A percentile compares a stretch with the other conserved stretches of the same genome.
Conservation (phyloP, 2,797 vertebrate species). For the Hirundo rustica region DNA sequence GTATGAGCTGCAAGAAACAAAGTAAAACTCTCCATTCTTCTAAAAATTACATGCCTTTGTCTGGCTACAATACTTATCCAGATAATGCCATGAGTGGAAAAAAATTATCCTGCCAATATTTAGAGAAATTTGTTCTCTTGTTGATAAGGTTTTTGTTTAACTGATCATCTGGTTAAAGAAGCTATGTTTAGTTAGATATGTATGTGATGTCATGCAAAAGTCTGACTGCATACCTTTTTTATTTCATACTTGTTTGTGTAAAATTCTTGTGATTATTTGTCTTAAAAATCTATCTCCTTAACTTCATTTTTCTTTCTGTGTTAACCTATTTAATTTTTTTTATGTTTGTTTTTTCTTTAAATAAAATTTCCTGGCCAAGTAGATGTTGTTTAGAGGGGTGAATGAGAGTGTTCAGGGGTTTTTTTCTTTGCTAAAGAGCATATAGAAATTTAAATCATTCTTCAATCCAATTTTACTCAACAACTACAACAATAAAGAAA, state of each 20-base stretch:
- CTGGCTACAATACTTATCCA: neutral
- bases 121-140: neutral
- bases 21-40: neutral
- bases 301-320: neutral
- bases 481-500: neutral
- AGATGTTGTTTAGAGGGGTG: neutral
- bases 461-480: neutral
- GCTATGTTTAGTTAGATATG: neutral
- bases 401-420: neutral
- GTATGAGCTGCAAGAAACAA: neutral
- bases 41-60: neutral
- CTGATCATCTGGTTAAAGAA: neutral
- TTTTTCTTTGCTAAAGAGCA: neutral
- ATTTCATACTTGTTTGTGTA: neutral
- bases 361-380: neutral
- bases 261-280: neutral
- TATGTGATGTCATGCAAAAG: neutral
- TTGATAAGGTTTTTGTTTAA: conserved; percentile 7
- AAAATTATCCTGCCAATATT: neutral
- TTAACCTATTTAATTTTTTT: neutral
- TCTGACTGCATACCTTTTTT: neutral
- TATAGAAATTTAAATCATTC: neutral
- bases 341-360: neutral
- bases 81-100: neutral
- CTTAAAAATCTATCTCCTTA: neutral